These are phyloP conservation scores for Alloscopus bannaensis DNA, from an alignment of 2,888 invertebrate species.

Conservation along the genomic window DNA sequence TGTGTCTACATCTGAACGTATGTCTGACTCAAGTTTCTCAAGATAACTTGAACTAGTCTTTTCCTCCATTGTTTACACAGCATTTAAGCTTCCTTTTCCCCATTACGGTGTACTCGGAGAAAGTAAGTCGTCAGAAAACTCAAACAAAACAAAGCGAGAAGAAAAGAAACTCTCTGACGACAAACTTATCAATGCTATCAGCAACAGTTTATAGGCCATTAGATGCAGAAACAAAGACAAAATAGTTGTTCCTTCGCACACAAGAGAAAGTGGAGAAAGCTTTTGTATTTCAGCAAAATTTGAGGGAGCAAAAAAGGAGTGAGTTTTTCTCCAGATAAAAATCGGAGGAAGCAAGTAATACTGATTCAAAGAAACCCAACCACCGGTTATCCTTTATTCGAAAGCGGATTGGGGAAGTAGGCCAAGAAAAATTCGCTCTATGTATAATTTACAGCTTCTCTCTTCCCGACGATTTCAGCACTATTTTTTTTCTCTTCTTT, in stretches of 20 bases:
- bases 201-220: constrained; percentile 51
- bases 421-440: constrained; percentile 37
- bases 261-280: too few species aligned
- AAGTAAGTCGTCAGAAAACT: too few species aligned
- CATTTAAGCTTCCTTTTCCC: too few species aligned
- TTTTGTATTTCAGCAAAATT: constrained; percentile 5
- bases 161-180: not conserved
- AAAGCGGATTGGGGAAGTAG: constrained; percentile 49
- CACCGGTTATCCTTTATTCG: constrained; percentile 43
- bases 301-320: constrained; percentile 5
- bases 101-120: too few species aligned
- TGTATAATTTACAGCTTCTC: constrained; percentile 59
- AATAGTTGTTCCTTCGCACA: too few species aligned
- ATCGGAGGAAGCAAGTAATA: constrained; percentile 43
- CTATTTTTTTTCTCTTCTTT: constrained; percentile 4
- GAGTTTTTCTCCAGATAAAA: constrained; percentile 41
- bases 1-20: too few species aligned
- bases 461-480: constrained; percentile 14
- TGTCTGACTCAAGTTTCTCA: too few species aligned
- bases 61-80: too few species aligned
- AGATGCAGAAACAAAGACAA: constrained; percentile 18
- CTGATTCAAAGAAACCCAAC: constrained; percentile 25
- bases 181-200: constrained; percentile 49
- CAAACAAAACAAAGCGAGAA: constrained; percentile 5
- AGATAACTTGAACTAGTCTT: too few species aligned